These are phyloP conservation scores for Zhengitettix transpicula DNA, from an alignment of 2,888 invertebrate species.

Conservation along the genomic window DNA sequence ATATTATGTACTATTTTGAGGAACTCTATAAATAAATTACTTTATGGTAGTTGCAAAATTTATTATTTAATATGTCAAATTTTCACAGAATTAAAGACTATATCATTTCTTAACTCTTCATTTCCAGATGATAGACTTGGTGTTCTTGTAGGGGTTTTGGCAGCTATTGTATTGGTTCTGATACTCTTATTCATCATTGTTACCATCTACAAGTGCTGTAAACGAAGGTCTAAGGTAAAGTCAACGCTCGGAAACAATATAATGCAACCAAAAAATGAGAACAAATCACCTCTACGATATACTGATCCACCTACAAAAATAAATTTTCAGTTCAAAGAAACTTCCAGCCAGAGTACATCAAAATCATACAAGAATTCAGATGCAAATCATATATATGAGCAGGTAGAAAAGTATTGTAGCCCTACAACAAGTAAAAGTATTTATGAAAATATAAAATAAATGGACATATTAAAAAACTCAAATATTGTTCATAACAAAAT, in stretches of 20 bases:
- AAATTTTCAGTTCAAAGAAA: slow-evolving; percentile 14
- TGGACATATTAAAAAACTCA: neutral
- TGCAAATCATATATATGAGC: slow-evolving; percentile 8
- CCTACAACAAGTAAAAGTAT: slow-evolving; percentile 8
- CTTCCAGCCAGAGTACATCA: neutral
- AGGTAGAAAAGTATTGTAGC: slow-evolving; percentile 7
- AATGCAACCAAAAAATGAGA: neutral
- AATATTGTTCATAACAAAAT: neutral
- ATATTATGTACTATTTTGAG: too few relatives aligned
- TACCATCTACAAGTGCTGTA: slow-evolving; percentile 21
- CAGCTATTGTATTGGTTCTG: slow-evolving; percentile 21
- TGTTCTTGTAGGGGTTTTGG: slow-evolving; percentile 24
- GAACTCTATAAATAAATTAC: too few relatives aligned
- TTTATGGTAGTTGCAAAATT: too few relatives aligned
- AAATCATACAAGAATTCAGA: neutral
- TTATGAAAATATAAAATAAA: slow-evolving; percentile 10
- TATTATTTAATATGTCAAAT: too few relatives aligned
- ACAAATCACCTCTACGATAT: slow-evolving; percentile 11
- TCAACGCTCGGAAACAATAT: slow-evolving; percentile 18
- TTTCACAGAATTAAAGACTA: too few relatives aligned
- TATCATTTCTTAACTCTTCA: neutral
- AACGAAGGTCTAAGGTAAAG: slow-evolving; percentile 17
- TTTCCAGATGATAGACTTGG: slow-evolving; percentile 21
- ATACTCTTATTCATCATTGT: slow-evolving; percentile 22
- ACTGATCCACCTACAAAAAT: slow-evolving; percentile 15